phyloP scores from a whole-genome alignment of 2,113 vertebrate genomes.

The Urocitellus parryii region DNA sequence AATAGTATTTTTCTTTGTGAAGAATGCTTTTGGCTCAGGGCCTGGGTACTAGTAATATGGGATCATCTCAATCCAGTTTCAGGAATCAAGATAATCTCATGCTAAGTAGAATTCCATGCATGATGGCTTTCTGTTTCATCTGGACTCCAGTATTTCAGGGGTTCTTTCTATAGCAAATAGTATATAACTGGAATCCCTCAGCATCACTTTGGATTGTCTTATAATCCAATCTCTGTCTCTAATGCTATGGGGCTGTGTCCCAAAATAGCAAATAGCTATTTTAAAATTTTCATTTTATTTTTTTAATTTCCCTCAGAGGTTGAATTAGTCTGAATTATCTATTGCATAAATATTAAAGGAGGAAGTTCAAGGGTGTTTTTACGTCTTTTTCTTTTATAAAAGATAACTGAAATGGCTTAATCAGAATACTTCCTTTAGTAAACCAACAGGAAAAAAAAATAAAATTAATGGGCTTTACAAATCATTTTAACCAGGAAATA shows the following conservation, averaged over 20 bases:
- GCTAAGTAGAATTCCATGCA: not conserved
- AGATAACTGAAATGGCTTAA: not conserved
- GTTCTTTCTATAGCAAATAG: not conserved
- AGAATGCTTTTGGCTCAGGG: not conserved
- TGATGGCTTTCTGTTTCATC: not conserved
- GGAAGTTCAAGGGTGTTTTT: not conserved
- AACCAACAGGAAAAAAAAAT: not conserved
- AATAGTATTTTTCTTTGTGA: not conserved
- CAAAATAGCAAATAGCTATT: not conserved
- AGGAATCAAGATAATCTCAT: not conserved
- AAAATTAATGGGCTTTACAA: not conserved
- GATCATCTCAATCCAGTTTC: not conserved
- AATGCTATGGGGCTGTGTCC: not conserved
- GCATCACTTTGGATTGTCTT: rapidly evolving
- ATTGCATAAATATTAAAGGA: not conserved
- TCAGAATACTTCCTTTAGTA: not conserved
- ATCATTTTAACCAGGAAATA: not conserved
- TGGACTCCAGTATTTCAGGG: not conserved
- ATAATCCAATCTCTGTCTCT: not conserved
- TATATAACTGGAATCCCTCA: not conserved
- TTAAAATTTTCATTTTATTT: not conserved
- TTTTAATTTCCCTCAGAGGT: not conserved
- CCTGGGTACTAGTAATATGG: not conserved
- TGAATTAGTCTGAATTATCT: not conserved
- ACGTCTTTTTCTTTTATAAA: not conserved